These are phyloP conservation scores for Rhincodon typus DNA, from an alignment of 2,797 vertebrate genomes.

Conservation along the genomic window DNA sequence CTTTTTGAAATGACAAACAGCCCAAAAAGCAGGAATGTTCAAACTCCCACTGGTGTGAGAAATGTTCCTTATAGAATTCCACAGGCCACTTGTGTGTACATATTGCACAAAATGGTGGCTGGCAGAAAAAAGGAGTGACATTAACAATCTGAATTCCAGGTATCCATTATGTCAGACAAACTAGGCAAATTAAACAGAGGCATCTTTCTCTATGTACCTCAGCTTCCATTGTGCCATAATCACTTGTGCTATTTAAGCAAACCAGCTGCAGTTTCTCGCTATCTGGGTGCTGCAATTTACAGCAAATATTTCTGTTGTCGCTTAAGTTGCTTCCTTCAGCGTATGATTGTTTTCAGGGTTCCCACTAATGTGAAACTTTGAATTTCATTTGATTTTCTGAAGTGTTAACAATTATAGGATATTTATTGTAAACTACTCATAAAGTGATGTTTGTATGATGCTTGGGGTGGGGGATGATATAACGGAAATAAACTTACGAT, in stretches of 20 bases:
- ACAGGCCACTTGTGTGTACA: not conserved
- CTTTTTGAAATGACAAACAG: not conserved
- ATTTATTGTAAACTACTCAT: not conserved
- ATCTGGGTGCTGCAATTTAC: not conserved
- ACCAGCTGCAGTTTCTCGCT: not conserved
- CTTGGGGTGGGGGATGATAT: not conserved
- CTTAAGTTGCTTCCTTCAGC: not conserved
- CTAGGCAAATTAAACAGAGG: not conserved
- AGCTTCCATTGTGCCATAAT: slow-evolving; percentile 7
- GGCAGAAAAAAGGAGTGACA: not conserved
- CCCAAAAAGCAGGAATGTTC: not conserved
- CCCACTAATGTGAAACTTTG: not conserved
- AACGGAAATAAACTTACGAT: not conserved
- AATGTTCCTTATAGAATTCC: not conserved
- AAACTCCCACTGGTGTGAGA: not conserved
- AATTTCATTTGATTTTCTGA: not conserved
- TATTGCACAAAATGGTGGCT: not conserved
- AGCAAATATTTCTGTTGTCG: slow-evolving; percentile 2
- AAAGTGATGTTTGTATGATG: not conserved
- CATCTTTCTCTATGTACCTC: not conserved
- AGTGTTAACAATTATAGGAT: not conserved
- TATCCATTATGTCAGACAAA: not conserved
- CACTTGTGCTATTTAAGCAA: not conserved
- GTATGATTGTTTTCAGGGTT: not conserved
- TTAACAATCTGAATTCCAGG: not conserved